Evolutionary conservation across 2,888 invertebrate species (phyloP).

Genomic region (Cantharis flavilabris): DNA sequence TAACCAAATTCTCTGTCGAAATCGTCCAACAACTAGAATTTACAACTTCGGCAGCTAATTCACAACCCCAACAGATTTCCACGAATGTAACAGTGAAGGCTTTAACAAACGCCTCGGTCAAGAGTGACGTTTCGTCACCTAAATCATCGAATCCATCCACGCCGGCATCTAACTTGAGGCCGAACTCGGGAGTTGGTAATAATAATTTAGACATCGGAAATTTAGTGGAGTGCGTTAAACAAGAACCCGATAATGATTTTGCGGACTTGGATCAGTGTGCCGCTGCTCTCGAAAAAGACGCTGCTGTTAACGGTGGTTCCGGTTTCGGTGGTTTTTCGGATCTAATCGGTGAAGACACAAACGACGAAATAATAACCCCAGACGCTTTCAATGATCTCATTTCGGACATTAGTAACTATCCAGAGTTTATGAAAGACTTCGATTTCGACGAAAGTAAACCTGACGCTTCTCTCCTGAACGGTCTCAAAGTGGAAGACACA

Average conservation of each 20-base stretch:
- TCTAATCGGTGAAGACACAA: slow-evolving; percentile 82
- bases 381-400: slow-evolving; percentile 85
- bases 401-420: slow-evolving; percentile 82
- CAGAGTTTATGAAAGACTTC: slow-evolving; percentile 81
- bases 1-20: slow-evolving; percentile 85
- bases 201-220: slow-evolving; percentile 62
- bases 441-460: slow-evolving; percentile 69
- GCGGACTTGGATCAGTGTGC: slow-evolving; percentile 85
- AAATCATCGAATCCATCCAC: slow-evolving; percentile 58
- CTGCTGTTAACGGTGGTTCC: slow-evolving; percentile 69
- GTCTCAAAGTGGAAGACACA: slow-evolving; percentile 50
- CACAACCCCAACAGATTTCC: slow-evolving; percentile 87
- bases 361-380: slow-evolving; percentile 74
- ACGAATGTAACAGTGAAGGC: slow-evolving; percentile 92
- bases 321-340: slow-evolving; percentile 80
- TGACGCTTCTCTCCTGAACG: slow-evolving; percentile 34
- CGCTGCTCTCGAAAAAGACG: slow-evolving; percentile 84
- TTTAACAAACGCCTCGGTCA: slow-evolving; percentile 69
- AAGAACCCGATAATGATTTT: slow-evolving; percentile 79
- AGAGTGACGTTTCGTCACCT: slow-evolving; percentile 62
- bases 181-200: slow-evolving; percentile 44
- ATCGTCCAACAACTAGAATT: slow-evolving; percentile 91
- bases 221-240: slow-evolving; percentile 72
- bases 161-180: slow-evolving; percentile 48
- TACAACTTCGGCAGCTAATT: slow-evolving; percentile 84